Percentiles rank a stretch among this genome's conserved stretches.
phyloP scores from a whole-genome alignment of 1,140 invertebrate genomes.

The Pseudomyrmex cubaensis region DNA sequence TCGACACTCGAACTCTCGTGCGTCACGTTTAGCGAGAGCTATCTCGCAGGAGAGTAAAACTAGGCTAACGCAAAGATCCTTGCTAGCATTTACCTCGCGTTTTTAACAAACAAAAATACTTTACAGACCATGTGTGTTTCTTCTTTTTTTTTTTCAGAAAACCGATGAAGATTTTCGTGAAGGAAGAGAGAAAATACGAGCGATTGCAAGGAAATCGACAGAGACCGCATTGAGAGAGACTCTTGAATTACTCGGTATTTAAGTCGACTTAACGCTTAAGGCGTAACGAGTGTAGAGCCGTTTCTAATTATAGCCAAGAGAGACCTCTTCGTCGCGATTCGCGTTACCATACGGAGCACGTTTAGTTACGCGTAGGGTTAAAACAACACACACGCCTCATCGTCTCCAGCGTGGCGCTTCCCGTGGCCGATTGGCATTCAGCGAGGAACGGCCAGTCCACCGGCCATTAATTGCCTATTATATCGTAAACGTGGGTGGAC shows the following conservation, averaged over 20 bases:
- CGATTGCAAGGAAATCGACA: neutral
- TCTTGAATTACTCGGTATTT: constrained; percentile 24
- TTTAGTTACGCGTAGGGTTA: constrained; percentile 42
- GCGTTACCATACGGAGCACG: constrained; percentile 49
- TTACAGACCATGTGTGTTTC: neutral
- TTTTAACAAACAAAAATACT: too few relatives aligned
- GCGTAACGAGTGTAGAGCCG: constrained; percentile 4
- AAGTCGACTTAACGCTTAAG: constrained; percentile 12
- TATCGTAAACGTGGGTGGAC: constrained; percentile 64
- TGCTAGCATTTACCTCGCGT: neutral
- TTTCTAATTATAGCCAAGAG: constrained; percentile 53
- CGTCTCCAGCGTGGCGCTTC: constrained; percentile 31
- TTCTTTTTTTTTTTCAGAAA: neutral
- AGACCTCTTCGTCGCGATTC: constrained; percentile 16
- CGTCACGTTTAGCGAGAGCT: neutral
- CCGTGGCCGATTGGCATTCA: constrained; percentile 54
- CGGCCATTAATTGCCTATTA: constrained; percentile 65
- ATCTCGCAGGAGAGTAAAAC: constrained; percentile 33
- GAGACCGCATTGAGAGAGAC: neutral
- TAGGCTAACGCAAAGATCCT: constrained; percentile 33
- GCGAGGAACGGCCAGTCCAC: constrained; percentile 22
- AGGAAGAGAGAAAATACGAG: neutral
- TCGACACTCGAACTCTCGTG: neutral
- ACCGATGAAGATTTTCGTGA: neutral
- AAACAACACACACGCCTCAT: constrained; percentile 35